These are phyloP conservation scores for Pseudochromis fuscus DNA, from an alignment of 2,797 vertebrate species.

Conservation along the genomic window DNA sequence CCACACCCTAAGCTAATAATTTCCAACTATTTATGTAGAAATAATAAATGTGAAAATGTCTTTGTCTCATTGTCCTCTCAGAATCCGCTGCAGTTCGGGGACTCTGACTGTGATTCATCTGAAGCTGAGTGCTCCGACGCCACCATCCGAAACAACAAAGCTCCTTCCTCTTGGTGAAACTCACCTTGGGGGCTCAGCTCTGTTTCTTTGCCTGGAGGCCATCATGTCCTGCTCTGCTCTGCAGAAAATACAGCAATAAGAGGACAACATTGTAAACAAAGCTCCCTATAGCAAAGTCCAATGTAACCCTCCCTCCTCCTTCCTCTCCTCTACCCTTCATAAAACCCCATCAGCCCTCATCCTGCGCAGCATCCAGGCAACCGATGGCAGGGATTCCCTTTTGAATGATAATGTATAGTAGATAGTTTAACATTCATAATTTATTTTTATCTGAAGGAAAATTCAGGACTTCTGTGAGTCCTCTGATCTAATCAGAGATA, in stretches of 20 bases:
- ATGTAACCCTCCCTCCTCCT: conserved; percentile 56
- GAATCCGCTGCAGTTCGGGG: conserved; percentile 94
- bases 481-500: conserved; percentile 60
- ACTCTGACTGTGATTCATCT: conserved; percentile 95
- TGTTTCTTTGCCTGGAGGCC: conserved; percentile 82
- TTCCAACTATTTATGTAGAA: too few relatives aligned
- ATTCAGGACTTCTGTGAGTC: conserved; percentile 88
- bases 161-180: conserved; percentile 95
- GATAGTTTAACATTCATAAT: conserved; percentile 94
- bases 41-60: conserved; percentile 8
- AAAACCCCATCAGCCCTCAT: conserved; percentile 32
- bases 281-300: conserved; percentile 61
- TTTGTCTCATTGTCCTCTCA: conserved; percentile 62
- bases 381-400: conserved; percentile 96
- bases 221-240: conserved; percentile 70
- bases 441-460: conserved; percentile 93
- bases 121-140: conserved; percentile 97
- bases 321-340: conserved; percentile 39
- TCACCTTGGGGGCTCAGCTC: conserved; percentile 36
- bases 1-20: too few relatives aligned
- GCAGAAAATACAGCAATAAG: conserved; percentile 94
- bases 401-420: conserved; percentile 94
- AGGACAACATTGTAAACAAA: conserved; percentile 79
- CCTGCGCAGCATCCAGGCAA: conserved; percentile 88
- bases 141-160: conserved; percentile 96